Evolutionary conservation across 2,888 invertebrate species (phyloP).

Genomic region (Oscheius sp.): DNA sequence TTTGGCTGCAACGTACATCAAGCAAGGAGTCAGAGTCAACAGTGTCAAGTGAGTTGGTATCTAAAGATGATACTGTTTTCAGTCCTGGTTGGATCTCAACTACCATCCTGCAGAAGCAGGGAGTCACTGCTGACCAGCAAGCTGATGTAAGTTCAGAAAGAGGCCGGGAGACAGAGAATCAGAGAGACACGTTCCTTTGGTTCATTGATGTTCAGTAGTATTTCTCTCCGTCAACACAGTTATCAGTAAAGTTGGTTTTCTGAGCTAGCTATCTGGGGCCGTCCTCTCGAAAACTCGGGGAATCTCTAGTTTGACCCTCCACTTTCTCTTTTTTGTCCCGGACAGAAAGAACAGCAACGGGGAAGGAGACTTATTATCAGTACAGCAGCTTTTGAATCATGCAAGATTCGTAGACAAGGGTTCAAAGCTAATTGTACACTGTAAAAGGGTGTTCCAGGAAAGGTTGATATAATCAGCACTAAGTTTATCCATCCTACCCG

Average conservation of each 20-base stretch:
- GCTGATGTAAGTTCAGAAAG: neutral
- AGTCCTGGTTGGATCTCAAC: slow-evolving; percentile 33
- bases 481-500: too few relatives aligned
- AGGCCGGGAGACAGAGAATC: too few relatives aligned
- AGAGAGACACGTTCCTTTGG: neutral
- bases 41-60: slow-evolving; percentile 26
- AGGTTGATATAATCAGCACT: too few relatives aligned
- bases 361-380: too few relatives aligned
- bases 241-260: too few relatives aligned
- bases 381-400: too few relatives aligned
- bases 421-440: too few relatives aligned
- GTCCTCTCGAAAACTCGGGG: too few relatives aligned
- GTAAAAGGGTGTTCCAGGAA: too few relatives aligned
- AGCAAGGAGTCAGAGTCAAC: slow-evolving; percentile 35
- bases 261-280: too few relatives aligned
- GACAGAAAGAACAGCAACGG: too few relatives aligned
- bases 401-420: too few relatives aligned
- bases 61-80: neutral
- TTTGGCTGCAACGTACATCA: slow-evolving; percentile 24
- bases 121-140: slow-evolving; percentile 18
- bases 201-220: neutral
- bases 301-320: neutral
- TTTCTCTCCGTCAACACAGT: neutral
- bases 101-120: slow-evolving; percentile 31
- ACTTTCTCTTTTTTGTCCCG: neutral